Evolutionary conservation across 2,888 invertebrate species (phyloP), one percentile per base, ranked within the genome.

Genomic region (Ochropacha duplaris): DNA sequence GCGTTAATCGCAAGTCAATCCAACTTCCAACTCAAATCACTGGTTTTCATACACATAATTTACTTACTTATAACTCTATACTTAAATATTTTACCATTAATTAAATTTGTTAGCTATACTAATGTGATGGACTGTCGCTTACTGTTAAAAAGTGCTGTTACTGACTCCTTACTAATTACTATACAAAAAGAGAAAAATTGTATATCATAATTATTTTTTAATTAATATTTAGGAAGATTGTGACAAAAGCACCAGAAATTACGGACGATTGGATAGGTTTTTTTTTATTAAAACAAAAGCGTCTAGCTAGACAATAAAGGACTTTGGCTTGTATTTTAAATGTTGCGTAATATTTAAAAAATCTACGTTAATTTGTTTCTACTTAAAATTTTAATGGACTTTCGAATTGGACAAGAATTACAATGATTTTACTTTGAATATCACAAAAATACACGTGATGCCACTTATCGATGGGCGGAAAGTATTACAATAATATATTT

Each of bases 91-190:
- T 67, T 68, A 59, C 62, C 66, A 67, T 77, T 75, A 78, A 76
- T 78, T 70, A 74, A 67, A 69, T 72, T 67, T 76, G 72, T 76
- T 80, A 76, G 66, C 65, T 81, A 77, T 57, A 61, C 77, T 80
- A 83, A 60, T 84, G 84, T 86, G 82, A 86, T 85, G 86, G 80
- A 84, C 83, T 82, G 75, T 77, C 72, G 69, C 65, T 76, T 81
- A 71, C 73, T 54, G 60, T 59, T 60, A 66, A 69, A 64, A 72
- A 62, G 78, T 81, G 79, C 74, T 75, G 72, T 76, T 80, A 77
- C 61, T 78, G 76, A 76, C 78, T 79, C 60, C 71, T 76, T 71
- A 70, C 52, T n/a, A 24, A 5, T 24, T 55, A 57, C 62, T 69
- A 69, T 59, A 60, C 54, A 71, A 65, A 60, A 69, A 63, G 71